Evolutionary conservation across 2,797 vertebrate species (phyloP), one percentile per base, ranked within the genome.

Genomic region (Premnoplex brunnescens): DNA sequence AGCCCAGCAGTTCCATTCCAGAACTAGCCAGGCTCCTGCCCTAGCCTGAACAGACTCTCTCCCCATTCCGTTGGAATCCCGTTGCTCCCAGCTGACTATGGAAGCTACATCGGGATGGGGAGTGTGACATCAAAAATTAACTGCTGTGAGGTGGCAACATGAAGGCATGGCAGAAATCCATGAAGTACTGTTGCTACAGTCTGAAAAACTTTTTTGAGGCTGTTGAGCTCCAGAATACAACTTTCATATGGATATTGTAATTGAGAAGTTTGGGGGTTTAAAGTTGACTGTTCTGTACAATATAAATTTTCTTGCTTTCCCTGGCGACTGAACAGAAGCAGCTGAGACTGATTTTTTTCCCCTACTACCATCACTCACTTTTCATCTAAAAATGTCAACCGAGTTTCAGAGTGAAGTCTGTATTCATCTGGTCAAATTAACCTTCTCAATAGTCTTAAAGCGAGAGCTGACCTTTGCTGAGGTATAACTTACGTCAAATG

Each of bases 371-470:
- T 90, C 85, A 78, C 32, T 93, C 76, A 93, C 21, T 66, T 83
- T 92, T 76, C 52, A 91, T 89, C 94, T 96, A 82, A 95, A 97
- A 96, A 95, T 95, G 82, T 91, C 92, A 95, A 19, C 82, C 28
- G 59, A 86, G 36, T 93, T 95, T 92, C 69, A 85, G 75, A 85
- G 74, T 90, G 71, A 85, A 94, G 66, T 83, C 89, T 87, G 89
- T 88, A 91, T 93, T 91, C 73, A 87, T 95, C 86, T 94, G 93
- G 78, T 88, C 90, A 93, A 95, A 93, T 94, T 96, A 92, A 84
- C 92, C 93, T 97, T 93, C 87, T 95, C 93, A 67, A 16, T 34
- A 91, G 77, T 91, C 92, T 96, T 93, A 95, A 90, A 93, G 86
- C 11, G 1, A 83, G 59, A 77, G 60, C 52, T 93, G 95, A 96